Evolutionary conservation across 2,888 invertebrate species (phyloP), one percentile per base, ranked within the genome.

Genomic region (Nebria brevicollis): DNA sequence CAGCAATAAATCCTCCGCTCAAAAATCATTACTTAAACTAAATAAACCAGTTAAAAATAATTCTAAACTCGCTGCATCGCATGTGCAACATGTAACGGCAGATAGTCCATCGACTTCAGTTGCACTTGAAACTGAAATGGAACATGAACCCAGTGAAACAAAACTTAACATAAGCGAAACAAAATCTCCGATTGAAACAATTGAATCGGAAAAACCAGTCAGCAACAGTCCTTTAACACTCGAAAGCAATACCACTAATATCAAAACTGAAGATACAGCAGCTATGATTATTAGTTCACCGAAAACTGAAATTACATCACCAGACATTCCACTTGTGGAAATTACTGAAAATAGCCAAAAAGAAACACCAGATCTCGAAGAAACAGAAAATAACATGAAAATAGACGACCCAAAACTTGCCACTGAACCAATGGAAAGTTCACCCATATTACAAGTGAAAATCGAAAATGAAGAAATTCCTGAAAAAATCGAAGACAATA

Each of bases 381-480:
- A 66, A 77, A 54, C 13, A 8, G 74, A 81, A 65, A 73, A 66
- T 66, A 68, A 66, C 20, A 73, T 65, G n/a, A 74, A 26, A 70
- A 73, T 73, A 10, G 74, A 72, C 66, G 72, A 70, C 34, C 34
- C 34, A 34, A 11, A 11, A 54, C 13, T 2, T 54, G 13, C 54
- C 54, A 54, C 2, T 54, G 54, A 54, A 13, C 54, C 54, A 11
- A 54, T 54, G 13, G 54, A 54, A 54, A 34, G 34, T 34, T 34
- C 34, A 34, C 2, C 54, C 8, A 8, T 25, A 78, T 76, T 72
- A 72, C 70, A 4, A 74, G 84, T 85, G 74, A 84, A 83, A 81
- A 82, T 83, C 74, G 80, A 83, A 76, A 85, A 85, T 77, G 81
- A 87, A 85, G 84, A 88, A 85, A 77, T 72, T 41, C 85, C 86